Evolutionary conservation across 2,888 invertebrate genomes (phyloP), one percentile per base, ranked within the genome.

Genomic region (Caenorhabditis doughertyi): DNA sequence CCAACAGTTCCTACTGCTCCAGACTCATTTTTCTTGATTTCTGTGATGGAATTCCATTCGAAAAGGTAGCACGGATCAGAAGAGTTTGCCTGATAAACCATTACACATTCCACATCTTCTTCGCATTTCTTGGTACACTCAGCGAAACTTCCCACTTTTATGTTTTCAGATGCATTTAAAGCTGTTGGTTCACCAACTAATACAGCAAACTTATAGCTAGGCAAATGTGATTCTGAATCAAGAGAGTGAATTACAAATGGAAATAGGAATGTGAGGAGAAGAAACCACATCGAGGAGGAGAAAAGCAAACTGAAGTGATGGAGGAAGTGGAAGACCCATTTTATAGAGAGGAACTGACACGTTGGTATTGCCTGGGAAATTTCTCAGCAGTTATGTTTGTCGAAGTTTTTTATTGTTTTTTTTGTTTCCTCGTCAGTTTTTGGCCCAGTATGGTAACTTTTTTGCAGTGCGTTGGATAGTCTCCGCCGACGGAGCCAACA

Each of bases 61-160:
- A 74, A 74, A 23, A 74, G 35, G n/a, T 74, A 27, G 27, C 74
- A 74, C 13, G 65, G 65, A 42, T 25, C 74, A 5, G 44, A 3
- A 7, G 44, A 29, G 3, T 42, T 60, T 9, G 47, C 21, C 23
- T 65, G 74, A 47, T 58, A 56, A 3, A 65, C 74, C 18, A 74
- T 25, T 25, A 74, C 44, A 23, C 74, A 74, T 11, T 55, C 18
- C 1, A n/a, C 1, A 16, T 64, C 56, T 3, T 44, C 47, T 32
- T 32, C 29, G 27, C 74, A 74, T 23, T 74, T 56, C 1, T 58
- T 23, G 5, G 49, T 53, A 25, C 74, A 74, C 35, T 74, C 74
- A 13, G 65, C 58, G 49, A 65, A 74, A 49, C 13, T 39, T 11
- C 11, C 13, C n/a, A 58, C 74, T 7, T 18, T 1, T 16, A 58